These are phyloP conservation scores for Pipa parva DNA, from an alignment of 2,113 vertebrate genomes.

Conservation along the genomic window DNA sequence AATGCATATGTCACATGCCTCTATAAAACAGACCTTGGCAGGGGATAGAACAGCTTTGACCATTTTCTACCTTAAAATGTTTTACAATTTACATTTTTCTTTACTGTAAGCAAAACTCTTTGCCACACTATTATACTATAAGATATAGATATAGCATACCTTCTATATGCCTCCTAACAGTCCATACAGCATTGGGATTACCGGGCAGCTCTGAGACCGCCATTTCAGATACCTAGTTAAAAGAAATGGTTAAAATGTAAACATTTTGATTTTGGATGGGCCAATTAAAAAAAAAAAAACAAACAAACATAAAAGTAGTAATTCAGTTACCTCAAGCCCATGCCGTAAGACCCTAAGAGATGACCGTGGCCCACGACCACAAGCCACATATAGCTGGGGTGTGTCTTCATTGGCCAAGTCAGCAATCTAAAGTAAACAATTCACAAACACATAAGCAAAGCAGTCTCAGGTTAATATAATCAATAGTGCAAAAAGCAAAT, in stretches of 20 bases:
- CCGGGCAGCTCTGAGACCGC: constrained; percentile 96
- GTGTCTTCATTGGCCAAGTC: constrained; percentile 98
- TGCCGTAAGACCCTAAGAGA: constrained; percentile 92
- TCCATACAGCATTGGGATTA: constrained; percentile 98
- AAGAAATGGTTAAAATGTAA: constrained; percentile 36
- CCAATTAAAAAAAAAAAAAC: neutral
- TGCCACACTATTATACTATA: no score
- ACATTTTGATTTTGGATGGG: constrained; percentile 37
- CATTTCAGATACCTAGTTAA: constrained; percentile 91
- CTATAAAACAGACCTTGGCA: no score
- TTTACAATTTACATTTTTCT: no score
- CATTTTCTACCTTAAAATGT: no score
- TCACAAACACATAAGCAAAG: no score
- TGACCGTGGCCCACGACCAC: constrained; percentile 87
- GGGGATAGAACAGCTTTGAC: no score
- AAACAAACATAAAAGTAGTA: neutral
- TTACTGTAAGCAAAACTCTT: no score
- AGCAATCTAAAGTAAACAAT: constrained; percentile 78
- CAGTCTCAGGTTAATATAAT: no score
- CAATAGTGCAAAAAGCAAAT: no score
- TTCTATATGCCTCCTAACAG: constrained; percentile 92
- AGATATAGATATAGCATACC: constrained; percentile 65
- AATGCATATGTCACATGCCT: no score
- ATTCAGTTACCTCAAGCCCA: constrained; percentile 82
- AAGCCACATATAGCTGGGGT: constrained; percentile 89